A percentile compares a stretch with the other conserved stretches of the same genome.
phyloP scores from a whole-genome alignment of 2,113 vertebrate genomes.

The Buteo buteo region DNA sequence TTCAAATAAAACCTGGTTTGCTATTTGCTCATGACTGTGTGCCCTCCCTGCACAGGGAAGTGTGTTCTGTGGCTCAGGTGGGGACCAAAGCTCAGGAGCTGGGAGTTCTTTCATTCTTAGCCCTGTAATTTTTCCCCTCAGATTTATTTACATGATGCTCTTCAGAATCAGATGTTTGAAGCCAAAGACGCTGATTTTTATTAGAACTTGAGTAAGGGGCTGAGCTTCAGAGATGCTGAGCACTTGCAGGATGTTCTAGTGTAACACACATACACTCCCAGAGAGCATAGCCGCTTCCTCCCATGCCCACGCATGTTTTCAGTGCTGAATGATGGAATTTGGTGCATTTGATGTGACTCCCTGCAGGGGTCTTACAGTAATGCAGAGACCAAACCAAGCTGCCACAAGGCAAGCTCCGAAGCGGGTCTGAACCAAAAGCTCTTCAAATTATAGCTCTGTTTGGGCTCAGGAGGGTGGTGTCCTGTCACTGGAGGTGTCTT shows the following conservation, averaged over 20 bases:
- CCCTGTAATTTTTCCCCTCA: neutral
- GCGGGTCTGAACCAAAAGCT: neutral
- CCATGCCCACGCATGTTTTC: accelerated
- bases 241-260: neutral
- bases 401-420: neutral
- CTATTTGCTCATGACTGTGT: neutral
- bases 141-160: neutral
- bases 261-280: accelerated
- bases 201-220: neutral
- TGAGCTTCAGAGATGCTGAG: neutral
- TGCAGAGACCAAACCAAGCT: neutral
- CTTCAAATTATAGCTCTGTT: neutral
- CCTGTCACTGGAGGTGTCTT: neutral
- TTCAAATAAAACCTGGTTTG: neutral
- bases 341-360: no score
- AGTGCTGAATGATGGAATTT: neutral
- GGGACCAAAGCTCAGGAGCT: neutral
- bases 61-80: neutral
- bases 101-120: neutral
- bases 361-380: neutral
- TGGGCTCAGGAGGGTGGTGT: neutral
- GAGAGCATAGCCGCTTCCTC: neutral
- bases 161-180: neutral
- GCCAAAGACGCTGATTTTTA: neutral
- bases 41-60: neutral